A percentile compares a stretch with the other conserved stretches of the same genome.
These are phyloP conservation scores for Xiphophorus hellerii DNA, from an alignment of 2,113 vertebrate genomes.

Conservation along the genomic window DNA sequence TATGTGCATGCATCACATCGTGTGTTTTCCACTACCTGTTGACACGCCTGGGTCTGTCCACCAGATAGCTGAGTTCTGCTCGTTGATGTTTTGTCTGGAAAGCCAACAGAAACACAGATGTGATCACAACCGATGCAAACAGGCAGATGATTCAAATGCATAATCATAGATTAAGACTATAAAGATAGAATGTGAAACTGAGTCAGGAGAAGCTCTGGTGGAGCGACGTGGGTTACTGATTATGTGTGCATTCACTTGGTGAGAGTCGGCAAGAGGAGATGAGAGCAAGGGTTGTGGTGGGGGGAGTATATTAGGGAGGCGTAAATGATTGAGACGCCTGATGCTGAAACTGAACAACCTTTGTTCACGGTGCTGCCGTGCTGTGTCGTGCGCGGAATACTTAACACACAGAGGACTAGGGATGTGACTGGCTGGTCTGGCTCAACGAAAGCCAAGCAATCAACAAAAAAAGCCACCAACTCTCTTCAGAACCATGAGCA, in stretches of 20 bases:
- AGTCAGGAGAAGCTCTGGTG: constrained; percentile 13
- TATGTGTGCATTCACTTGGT: constrained; percentile 44
- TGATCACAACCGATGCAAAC: constrained; percentile 8
- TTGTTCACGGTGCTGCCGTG: constrained; percentile 75
- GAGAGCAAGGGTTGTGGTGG: constrained; percentile 47
- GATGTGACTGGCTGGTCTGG: constrained; percentile 60
- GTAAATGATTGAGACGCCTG: constrained; percentile 78
- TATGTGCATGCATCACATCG: neutral
- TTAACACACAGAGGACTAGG: constrained; percentile 74
- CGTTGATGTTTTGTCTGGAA: constrained; percentile 97
- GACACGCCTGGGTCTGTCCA: constrained; percentile 97
- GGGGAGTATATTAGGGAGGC: constrained; percentile 63
- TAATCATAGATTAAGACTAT: neutral
- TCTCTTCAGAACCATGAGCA: constrained; percentile 26
- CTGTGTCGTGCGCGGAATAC: constrained; percentile 75
- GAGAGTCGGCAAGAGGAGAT: constrained; percentile 50
- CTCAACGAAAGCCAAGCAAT: constrained; percentile 58
- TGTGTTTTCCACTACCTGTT: constrained; percentile 88
- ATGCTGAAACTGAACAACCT: constrained; percentile 76
- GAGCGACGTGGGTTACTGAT: neutral
- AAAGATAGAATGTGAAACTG: neutral
- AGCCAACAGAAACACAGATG: constrained; percentile 49
- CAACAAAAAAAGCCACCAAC: constrained; percentile 34
- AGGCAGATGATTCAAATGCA: neutral
- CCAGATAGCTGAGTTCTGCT: constrained; percentile 97